Percentiles rank a stretch among this genome's conserved stretches.
Conservation (phyloP, 2,888 invertebrate genomes). For the Autographa pulchrina region DNA sequence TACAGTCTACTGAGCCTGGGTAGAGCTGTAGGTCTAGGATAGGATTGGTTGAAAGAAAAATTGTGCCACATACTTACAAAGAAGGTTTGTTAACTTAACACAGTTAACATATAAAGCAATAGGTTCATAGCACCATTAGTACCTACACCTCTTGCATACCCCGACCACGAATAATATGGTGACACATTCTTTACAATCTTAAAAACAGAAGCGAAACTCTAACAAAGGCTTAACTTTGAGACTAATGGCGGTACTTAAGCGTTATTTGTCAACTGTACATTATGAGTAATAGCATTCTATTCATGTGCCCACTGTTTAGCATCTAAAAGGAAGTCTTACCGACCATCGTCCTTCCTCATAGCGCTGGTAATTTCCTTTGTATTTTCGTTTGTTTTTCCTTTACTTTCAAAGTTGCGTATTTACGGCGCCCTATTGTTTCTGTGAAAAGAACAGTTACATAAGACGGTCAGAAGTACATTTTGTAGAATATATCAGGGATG, state of each 20-base stretch:
- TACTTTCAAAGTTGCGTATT: conserved; percentile 6
- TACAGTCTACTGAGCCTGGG: too few relatives aligned
- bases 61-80: too few relatives aligned
- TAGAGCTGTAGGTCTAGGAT: too few relatives aligned
- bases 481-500: too few relatives aligned
- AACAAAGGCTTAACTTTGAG: conserved; percentile 15
- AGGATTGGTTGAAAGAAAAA: too few relatives aligned
- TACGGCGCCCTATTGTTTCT: background rate
- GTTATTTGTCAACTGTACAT: conserved; percentile 13
- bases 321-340: conserved; percentile 22
- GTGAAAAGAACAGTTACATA: background rate
- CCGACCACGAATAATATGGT: background rate
- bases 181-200: background rate
- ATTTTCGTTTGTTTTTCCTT: conserved; percentile 39
- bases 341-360: conserved; percentile 21
- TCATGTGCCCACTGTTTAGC: conserved; percentile 16
- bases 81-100: too few relatives aligned
- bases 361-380: conserved; percentile 29
- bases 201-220: conserved; percentile 9
- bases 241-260: conserved; percentile 15
- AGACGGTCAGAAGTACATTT: background rate
- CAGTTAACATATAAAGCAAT: too few relatives aligned
- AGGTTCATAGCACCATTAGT: too few relatives aligned
- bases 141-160: background rate
- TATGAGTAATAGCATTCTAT: conserved; percentile 22